Conservation (phyloP, 2,113 vertebrate species). For the Parus major region DNA sequence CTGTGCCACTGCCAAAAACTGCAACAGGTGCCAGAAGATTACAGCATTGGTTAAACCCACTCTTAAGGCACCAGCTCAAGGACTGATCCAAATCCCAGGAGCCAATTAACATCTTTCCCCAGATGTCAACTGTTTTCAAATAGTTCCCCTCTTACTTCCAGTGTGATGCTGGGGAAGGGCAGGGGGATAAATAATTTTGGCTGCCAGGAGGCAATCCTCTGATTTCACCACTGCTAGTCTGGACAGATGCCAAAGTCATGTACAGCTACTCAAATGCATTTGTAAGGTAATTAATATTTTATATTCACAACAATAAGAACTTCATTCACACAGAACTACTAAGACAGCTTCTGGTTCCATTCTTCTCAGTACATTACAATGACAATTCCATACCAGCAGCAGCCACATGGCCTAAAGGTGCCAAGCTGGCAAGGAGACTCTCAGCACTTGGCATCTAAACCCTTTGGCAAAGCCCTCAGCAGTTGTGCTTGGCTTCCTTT, state of each 20-base stretch:
- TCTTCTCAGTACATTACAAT: conserved; percentile 18
- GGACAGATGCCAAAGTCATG: neutral
- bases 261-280: neutral
- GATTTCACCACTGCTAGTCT: neutral
- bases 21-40: conserved; percentile 53
- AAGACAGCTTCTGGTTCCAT: conserved; percentile 54
- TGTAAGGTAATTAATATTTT: conserved; percentile 61
- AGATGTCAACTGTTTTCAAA: neutral
- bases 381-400: conserved; percentile 41
- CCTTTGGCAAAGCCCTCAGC: conserved; percentile 49
- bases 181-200: neutral
- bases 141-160: neutral
- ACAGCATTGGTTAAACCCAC: conserved; percentile 28
- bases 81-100: conserved; percentile 17
- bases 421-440: conserved; percentile 69
- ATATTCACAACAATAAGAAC: conserved; percentile 8
- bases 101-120: conserved; percentile 4
- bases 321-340: conserved; percentile 15
- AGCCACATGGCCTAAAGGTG: conserved; percentile 63
- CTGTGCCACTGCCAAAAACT: conserved; percentile 46
- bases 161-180: neutral
- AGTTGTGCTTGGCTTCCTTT: conserved; percentile 66
- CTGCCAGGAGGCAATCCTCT: neutral
- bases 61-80: conserved; percentile 1
- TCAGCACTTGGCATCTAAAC: conserved; percentile 58